phyloP scores from a whole-genome alignment of 2,113 vertebrate species.

The Suncus etruscus region DNA sequence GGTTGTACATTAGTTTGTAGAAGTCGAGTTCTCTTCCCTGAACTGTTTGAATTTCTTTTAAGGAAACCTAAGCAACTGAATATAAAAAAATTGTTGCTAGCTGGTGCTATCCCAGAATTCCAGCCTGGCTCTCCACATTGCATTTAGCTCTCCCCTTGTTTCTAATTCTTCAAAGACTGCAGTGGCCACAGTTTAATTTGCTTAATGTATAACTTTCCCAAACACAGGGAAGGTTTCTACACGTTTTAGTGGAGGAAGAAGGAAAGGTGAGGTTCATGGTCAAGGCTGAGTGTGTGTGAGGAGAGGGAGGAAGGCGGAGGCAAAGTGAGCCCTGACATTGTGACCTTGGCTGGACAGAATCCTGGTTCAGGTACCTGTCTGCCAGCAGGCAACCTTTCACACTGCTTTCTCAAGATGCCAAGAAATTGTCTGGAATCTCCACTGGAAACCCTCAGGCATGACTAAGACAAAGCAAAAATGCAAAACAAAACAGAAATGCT shows the following conservation, averaged over 20 bases:
- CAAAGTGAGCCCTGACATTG: background rate
- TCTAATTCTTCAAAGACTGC: background rate
- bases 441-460: background rate
- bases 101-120: background rate
- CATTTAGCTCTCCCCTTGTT: background rate
- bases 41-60: background rate
- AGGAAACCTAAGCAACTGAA: background rate
- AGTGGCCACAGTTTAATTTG: background rate
- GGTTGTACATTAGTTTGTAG: background rate
- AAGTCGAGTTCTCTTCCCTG: background rate
- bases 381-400: background rate
- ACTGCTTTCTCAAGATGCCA: background rate
- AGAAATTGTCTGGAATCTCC: background rate
- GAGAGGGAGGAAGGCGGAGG: background rate
- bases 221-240: background rate
- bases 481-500: background rate
- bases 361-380: background rate
- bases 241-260: conserved; percentile 1
- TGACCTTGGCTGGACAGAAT: background rate
- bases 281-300: background rate
- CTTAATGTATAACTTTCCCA: background rate
- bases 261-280: background rate
- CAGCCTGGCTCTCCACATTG: background rate
- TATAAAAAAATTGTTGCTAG: background rate
- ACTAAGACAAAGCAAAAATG: no score